Base-by-base conservation (phyloP, 1,140 invertebrate genomes). In the Drosophila parabipectinata region DNA sequence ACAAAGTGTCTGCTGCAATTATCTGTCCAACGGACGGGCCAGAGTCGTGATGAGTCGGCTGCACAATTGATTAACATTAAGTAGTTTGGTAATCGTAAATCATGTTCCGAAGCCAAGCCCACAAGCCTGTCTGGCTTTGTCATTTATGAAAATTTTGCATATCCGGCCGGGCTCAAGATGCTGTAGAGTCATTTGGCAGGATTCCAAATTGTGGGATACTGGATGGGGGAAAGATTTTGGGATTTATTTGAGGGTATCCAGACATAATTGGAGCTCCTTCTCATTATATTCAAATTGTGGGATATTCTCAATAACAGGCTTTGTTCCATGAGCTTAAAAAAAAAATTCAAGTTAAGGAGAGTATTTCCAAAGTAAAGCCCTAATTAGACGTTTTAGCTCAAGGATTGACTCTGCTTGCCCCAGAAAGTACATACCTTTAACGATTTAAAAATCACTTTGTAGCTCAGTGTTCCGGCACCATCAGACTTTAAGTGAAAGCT, bases 21-120 rank as follows among this genome's bases (percentile, higher is more conserved):
- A 80, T 71, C 72, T 64, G 51, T 15, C 37, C 73, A 72, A 64
- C 69, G 57, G 73, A 64, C 73, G 63, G 15, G 50, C 26, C 59
- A 44, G 14, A 48, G 44, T 67, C 47, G 63, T 53, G 30, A 44
- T 53, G 60, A 67, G 34, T 53, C 60, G 64, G 69, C 44, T 74
- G 58, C 71, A 74, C 69, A 73, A 76, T 77, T 84, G 76, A 84
- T 84, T 79, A 84, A 77, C 81, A 85, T 84, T 77, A 77, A 73
- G 77, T 72, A 73, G 80, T 84, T 83, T 79, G 45, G 62, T 79
- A 79, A 72, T 79, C 76, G 72, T 79, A 84, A 79, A 84, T 84
- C 80, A 84, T 68, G 59, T 60, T 59, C 48, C 48, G 45, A 64
- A 24, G 44, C 34, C 24, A 9, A 48, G 51, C 14, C 37, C 26